A percentile compares a stretch with the other conserved stretches of the same genome.
phyloP scores from a whole-genome alignment of 2,797 vertebrate genomes.

The Atherinosoma microstoma region DNA sequence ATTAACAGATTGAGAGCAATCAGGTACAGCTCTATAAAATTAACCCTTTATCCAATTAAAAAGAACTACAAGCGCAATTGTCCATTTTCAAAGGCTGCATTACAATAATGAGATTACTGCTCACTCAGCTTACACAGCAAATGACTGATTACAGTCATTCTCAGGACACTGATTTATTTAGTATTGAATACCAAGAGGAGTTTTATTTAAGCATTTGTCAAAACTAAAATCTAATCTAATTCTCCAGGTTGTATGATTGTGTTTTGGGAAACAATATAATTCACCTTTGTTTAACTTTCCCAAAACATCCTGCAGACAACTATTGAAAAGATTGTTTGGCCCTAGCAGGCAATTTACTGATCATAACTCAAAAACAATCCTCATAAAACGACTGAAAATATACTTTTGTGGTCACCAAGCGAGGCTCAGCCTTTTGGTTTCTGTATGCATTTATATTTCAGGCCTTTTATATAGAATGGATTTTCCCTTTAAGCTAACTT shows the following conservation, averaged over 20 bases:
- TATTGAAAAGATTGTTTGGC: neutral
- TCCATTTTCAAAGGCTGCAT: neutral
- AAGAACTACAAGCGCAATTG: too few relatives aligned
- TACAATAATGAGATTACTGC: neutral
- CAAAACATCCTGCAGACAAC: neutral
- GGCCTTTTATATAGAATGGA: constrained; percentile 45
- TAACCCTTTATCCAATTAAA: neutral
- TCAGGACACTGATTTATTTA: neutral
- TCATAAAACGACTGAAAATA: constrained; percentile 7
- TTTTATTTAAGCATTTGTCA: neutral
- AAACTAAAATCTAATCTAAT: neutral
- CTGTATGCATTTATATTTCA: constrained; percentile 31
- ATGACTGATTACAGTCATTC: neutral
- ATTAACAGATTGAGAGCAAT: neutral
- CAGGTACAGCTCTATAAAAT: neutral
- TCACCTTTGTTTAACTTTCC: neutral
- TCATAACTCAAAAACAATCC: neutral
- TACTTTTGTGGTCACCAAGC: neutral
- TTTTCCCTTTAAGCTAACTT: constrained; percentile 58
- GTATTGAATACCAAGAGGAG: neutral
- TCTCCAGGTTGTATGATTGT: neutral
- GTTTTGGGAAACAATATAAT: neutral
- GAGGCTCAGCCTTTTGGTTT: constrained; percentile 22
- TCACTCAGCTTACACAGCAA: neutral
- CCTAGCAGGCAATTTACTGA: neutral